Percentiles rank a stretch among this genome's conserved stretches.
Evolutionary conservation across 2,113 vertebrate species (phyloP).

Genomic region (Pseudolaguvia tuberculata): DNA sequence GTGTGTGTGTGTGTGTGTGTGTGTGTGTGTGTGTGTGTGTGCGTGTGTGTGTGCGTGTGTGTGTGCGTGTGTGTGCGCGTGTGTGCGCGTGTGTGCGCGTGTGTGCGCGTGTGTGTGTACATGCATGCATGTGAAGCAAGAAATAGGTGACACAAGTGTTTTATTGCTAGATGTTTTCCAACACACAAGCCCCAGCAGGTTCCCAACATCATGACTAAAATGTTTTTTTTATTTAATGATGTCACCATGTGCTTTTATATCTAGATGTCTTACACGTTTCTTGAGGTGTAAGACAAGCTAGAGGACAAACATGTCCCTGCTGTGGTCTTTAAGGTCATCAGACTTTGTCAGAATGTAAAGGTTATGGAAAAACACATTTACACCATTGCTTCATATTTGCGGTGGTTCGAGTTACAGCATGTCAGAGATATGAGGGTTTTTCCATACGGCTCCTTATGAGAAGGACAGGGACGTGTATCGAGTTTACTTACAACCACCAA

Average conservation of each 20-base stretch:
- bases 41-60: no score
- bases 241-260: not conserved
- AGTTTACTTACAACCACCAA: no score
- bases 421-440: conserved; percentile 1
- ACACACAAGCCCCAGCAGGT: not conserved
- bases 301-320: not conserved
- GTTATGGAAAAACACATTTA: not conserved
- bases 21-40: no score
- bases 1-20: no score
- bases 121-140: not conserved
- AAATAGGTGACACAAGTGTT: not conserved
- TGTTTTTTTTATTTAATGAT: not conserved
- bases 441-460: not conserved
- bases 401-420: conserved; percentile 1
- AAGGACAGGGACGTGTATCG: not conserved
- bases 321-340: not conserved
- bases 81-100: not conserved
- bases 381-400: not conserved
- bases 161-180: not conserved
- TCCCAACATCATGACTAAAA: not conserved
- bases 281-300: not conserved
- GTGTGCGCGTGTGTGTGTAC: not conserved
- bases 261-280: no score
- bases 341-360: not conserved
- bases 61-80: no score